Evolutionary conservation across 2,888 invertebrate species (phyloP).

Genomic region (Volucella zonaria): DNA sequence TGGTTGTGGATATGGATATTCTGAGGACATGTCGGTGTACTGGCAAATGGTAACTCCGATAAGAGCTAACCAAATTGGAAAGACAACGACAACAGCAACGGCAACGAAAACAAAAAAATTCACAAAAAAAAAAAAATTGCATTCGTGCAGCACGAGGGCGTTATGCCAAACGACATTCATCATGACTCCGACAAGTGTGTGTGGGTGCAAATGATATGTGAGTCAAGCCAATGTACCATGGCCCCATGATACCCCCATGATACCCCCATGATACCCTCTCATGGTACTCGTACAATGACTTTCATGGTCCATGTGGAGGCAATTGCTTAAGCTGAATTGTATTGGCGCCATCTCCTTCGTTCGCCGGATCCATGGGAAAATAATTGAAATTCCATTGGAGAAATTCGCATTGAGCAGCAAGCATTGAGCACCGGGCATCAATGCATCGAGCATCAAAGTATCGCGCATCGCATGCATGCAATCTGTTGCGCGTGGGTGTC

Average conservation of each 20-base stretch:
- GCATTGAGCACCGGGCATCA: too few species aligned
- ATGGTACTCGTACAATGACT: not conserved
- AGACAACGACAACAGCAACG: not conserved
- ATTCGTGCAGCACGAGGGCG: conserved; percentile 66
- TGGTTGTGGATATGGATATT: conserved; percentile 6
- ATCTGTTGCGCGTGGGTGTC: conserved; percentile 64
- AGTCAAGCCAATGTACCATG: conserved; percentile 49
- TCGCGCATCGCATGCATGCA: conserved; percentile 54
- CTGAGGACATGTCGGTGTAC: conserved; percentile 62
- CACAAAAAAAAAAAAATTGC: conserved; percentile 14
- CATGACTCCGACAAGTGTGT: conserved; percentile 44
- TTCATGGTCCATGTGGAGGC: conserved; percentile 51
- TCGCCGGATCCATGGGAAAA: conserved; percentile 64
- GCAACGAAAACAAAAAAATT: not conserved
- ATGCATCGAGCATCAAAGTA: conserved; percentile 1
- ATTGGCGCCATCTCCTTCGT: conserved; percentile 55
- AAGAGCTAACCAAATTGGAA: conserved; percentile 7
- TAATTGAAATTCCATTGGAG: conserved; percentile 73
- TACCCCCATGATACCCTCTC: conserved; percentile 11
- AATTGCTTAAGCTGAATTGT: conserved; percentile 42
- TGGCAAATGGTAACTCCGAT: conserved; percentile 48
- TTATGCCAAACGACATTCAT: conserved; percentile 61
- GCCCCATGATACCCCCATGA: not conserved
- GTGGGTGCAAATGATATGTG: conserved; percentile 62
- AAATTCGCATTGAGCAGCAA: conserved; percentile 39